Percentiles rank a stretch among this genome's conserved stretches.
These are phyloP conservation scores for Psittacus erithacus DNA, from an alignment of 2,113 vertebrate species.

Conservation along the genomic window DNA sequence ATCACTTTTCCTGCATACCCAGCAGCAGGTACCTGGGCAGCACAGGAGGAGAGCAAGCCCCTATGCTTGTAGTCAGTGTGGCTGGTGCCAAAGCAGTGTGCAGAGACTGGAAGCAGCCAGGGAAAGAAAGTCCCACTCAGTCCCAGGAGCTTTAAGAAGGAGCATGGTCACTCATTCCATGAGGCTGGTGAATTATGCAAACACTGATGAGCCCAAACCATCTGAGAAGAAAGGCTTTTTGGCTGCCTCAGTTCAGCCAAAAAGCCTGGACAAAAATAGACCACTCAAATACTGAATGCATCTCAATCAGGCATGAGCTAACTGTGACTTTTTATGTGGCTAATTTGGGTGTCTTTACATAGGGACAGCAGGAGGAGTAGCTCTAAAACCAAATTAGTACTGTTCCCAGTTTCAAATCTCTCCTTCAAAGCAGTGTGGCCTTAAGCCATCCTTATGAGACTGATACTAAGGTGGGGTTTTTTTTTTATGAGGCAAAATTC, in stretches of 20 bases:
- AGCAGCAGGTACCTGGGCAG: neutral
- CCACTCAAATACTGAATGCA: neutral
- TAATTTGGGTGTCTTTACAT: neutral
- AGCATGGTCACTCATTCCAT: neutral
- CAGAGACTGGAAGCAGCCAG: neutral
- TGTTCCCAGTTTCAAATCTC: neutral
- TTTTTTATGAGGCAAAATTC: neutral
- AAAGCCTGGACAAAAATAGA: neutral
- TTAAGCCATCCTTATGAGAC: neutral
- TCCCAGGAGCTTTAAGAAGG: neutral
- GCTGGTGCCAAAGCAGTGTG: neutral
- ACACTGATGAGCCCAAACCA: neutral
- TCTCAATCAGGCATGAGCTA: neutral
- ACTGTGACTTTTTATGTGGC: neutral
- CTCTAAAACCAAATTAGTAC: neutral
- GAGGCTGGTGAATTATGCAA: neutral
- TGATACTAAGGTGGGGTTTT: neutral
- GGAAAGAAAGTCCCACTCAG: neutral
- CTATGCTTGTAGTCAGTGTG: fast-evolving
- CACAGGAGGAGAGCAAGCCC: neutral
- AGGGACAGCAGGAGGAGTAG: neutral
- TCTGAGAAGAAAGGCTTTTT: neutral
- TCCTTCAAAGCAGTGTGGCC: neutral
- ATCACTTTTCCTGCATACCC: neutral
- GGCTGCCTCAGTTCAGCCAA: neutral